Evolutionary conservation across 2,888 invertebrate genomes (phyloP), one percentile per base, ranked within the genome.

Genomic region (Lochmaea capreae): DNA sequence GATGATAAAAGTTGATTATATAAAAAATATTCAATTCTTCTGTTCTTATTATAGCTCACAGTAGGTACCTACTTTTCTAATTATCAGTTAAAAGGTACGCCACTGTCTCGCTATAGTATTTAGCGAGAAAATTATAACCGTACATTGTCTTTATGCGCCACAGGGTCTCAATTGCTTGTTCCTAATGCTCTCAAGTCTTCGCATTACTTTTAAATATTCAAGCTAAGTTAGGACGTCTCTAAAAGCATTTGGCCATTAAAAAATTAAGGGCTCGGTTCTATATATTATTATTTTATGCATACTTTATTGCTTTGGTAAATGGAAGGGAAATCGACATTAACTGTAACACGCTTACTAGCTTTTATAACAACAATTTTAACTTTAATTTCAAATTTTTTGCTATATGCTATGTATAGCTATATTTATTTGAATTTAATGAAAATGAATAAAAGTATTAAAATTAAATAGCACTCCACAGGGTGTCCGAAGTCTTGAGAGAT

Each of bases 231-330:
- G 85, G 84, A 85, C 86, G 88, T 89, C 89, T 89, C 89, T 90
- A 90, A 90, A 90, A 90, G 90, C 90, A 90, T 90, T 90, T 89
- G 88, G 89, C 90, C 90, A 90, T 90, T 90, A 90, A 90, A 90
- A 90, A 90, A 87, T 87, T 87, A 87, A 87, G 86, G 86, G 83
- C 83, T 81, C 85, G 84, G 85, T 84, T 81, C 85, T 84, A 86
- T 87, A 86, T 86, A 87, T 87, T 87, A 87, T 87, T 87, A 87
- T 87, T 87, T 87, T 87, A 87, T 87, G 87, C 86, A 85, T 85
- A 86, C 85, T 86, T 85, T 86, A 82, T 83, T 84, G 83, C 81
- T 68, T 81, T 79, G 79, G 80, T 82, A 86, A 86, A 86, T 85
- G 86, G 86, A 81, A 83, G 84, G 84, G 84, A 85, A 86, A 86